Base-by-base conservation (phyloP, 2,888 invertebrate species). In the Atherix ibis region DNA sequence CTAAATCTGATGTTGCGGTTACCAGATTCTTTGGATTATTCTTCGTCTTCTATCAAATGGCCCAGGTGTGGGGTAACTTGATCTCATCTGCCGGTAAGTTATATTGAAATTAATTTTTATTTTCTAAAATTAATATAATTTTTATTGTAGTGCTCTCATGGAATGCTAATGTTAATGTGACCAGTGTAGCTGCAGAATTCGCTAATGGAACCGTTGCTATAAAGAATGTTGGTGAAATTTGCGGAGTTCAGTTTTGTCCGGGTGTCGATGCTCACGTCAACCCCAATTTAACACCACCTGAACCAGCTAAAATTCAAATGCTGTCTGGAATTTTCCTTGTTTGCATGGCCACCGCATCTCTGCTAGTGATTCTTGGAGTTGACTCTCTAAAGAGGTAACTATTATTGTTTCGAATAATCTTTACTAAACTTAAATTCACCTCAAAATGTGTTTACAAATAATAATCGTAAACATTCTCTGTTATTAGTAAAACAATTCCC, bases 31-130 rank as follows among this genome's bases (percentile, higher is more conserved):
- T 94, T 54, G 94, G 94, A 0, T 69, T 91, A 5, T 95, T 95
- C 66, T 95, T 92, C 68, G 84, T 91, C 76, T 83, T 92, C 56
- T 92, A 88, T 58, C 91, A 92, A 58, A 78, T 88, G 68, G 84
- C 91, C n/a, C 84, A 91, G 65, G 83, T 92, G 30, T 85, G 87
- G 82, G 92, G 92, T 1, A 92, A 92, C 58, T 70, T 92, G 6
- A 76, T 89, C 40, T 87, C 88, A 16, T 89, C 87, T 1, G 72
- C 81, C 42, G 77, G 81, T 81, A 38, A 45, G 44, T 30, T 22
- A 43, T 8, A 22, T 44, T 32, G 52, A 53, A 5, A 36, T 34
- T 9, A 24, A 8, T 14, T 26, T 34, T 4, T 22, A 22, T 22
- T 22, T 22, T 6, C 22, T 22, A 22, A 22, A 22, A 22, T 8